Percentiles rank a stretch among this genome's conserved stretches.
phyloP scores from a whole-genome alignment of 2,888 invertebrate species.

The Odontothrips loti region DNA sequence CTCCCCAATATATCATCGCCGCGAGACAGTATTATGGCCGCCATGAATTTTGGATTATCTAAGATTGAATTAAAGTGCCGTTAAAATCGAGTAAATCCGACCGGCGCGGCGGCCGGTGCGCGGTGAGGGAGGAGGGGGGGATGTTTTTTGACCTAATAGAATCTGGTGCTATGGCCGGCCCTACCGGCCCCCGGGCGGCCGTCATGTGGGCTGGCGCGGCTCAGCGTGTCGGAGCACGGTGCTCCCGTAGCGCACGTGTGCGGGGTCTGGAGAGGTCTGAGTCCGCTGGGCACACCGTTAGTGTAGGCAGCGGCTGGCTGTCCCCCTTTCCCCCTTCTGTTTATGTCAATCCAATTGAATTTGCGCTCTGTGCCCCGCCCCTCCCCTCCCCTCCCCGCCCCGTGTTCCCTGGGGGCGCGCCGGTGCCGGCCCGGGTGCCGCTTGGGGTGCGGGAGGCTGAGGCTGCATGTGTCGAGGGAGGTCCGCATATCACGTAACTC shows the following conservation, averaged over 20 bases:
- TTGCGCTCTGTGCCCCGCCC: too few relatives aligned
- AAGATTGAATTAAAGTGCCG: slow-evolving; percentile 41
- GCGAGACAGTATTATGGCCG: slow-evolving; percentile 40
- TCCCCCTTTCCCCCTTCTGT: too few relatives aligned
- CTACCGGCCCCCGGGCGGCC: not conserved
- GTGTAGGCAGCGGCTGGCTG: not conserved
- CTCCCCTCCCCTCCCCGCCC: too few relatives aligned
- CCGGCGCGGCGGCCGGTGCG: not conserved
- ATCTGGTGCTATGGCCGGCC: slow-evolving; percentile 29
- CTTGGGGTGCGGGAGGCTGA: too few relatives aligned
- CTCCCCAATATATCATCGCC: slow-evolving; percentile 37
- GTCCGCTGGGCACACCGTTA: too few relatives aligned
- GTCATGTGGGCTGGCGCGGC: not conserved
- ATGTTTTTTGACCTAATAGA: slow-evolving; percentile 36
- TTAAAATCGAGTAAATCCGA: slow-evolving; percentile 36
- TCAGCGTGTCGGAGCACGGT: not conserved
- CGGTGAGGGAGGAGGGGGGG: slow-evolving; percentile 27
- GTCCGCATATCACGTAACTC: too few relatives aligned
- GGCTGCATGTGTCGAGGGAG: too few relatives aligned
- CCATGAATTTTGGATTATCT: slow-evolving; percentile 41
- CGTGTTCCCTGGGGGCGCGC: too few relatives aligned
- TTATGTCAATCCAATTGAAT: too few relatives aligned
- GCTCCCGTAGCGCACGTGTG: not conserved
- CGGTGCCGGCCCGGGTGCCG: too few relatives aligned
- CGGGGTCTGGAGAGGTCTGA: too few relatives aligned